Evolutionary conservation across 2,797 vertebrate species (phyloP).

Genomic region (Furcifer pardalis): DNA sequence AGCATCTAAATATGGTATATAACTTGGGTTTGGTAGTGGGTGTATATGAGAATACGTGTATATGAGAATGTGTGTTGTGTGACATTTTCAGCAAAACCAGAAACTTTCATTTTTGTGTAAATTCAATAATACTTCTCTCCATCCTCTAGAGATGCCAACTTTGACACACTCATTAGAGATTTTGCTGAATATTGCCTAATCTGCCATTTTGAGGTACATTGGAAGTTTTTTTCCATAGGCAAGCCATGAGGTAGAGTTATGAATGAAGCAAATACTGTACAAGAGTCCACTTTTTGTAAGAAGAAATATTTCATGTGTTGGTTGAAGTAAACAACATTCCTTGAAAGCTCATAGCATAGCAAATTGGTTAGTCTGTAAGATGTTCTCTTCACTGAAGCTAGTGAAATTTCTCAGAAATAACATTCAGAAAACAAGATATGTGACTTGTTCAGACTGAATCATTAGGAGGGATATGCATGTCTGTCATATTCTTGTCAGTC

Average conservation of each 20-base stretch:
- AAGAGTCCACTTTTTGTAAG: neutral
- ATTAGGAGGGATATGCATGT: neutral
- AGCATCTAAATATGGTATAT: slow-evolving; percentile 64
- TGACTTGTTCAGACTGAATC: neutral
- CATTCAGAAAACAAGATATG: neutral
- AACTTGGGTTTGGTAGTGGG: slow-evolving; percentile 59
- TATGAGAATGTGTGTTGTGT: neutral
- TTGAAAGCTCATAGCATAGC: neutral
- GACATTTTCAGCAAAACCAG: neutral
- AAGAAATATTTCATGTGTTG: neutral
- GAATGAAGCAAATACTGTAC: neutral
- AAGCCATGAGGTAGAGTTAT: neutral
- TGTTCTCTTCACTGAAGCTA: neutral
- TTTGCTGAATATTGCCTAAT: neutral
- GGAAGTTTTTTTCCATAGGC: neutral
- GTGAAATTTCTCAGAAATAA: neutral
- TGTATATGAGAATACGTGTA: neutral
- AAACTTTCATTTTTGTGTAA: neutral
- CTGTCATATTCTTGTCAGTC: neutral
- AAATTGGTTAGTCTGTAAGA: neutral
- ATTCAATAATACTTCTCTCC: neutral
- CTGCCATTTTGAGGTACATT: neutral
- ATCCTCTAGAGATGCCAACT: too few species aligned
- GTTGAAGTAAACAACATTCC: neutral
- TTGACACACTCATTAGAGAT: neutral